Evolutionary conservation across 2,888 invertebrate species (phyloP).

Genomic region (Drosophila algonquin): DNA sequence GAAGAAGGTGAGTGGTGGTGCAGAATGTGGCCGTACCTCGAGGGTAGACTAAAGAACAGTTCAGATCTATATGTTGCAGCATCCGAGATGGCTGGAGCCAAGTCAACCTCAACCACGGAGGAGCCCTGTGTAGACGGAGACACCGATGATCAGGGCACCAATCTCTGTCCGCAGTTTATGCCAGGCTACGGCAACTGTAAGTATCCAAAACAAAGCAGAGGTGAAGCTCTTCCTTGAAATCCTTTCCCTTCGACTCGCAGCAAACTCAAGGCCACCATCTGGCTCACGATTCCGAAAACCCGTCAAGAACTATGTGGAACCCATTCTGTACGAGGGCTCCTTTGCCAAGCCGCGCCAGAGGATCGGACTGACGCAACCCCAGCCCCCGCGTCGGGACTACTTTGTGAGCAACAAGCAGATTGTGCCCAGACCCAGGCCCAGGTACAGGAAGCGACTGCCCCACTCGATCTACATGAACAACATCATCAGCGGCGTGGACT

Average conservation of each 20-base stretch:
- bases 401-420: slow-evolving; percentile 68
- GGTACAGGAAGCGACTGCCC: slow-evolving; percentile 49
- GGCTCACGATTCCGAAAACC: slow-evolving; percentile 50
- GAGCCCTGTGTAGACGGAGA: slow-evolving; percentile 53
- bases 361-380: slow-evolving; percentile 22
- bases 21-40: rapidly evolving
- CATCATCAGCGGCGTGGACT: slow-evolving; percentile 64
- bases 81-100: not conserved
- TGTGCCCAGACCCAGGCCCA: slow-evolving; percentile 60
- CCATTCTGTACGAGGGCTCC: slow-evolving; percentile 65
- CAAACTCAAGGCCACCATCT: slow-evolving; percentile 10
- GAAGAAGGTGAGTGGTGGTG: slow-evolving; percentile 48
- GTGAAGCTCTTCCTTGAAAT: not conserved
- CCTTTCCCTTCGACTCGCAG: not conserved
- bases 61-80: not conserved
- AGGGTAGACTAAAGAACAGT: not conserved
- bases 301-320: slow-evolving; percentile 69
- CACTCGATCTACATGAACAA: slow-evolving; percentile 71
- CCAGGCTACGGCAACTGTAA: slow-evolving; percentile 34
- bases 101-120: slow-evolving; percentile 6
- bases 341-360: slow-evolving; percentile 60
- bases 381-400: slow-evolving; percentile 50
- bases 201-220: too few species aligned
- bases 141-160: slow-evolving; percentile 56
- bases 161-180: slow-evolving; percentile 65